Evolutionary conservation across 2,113 vertebrate species (phyloP).

Genomic region (Apteryx owenii): DNA sequence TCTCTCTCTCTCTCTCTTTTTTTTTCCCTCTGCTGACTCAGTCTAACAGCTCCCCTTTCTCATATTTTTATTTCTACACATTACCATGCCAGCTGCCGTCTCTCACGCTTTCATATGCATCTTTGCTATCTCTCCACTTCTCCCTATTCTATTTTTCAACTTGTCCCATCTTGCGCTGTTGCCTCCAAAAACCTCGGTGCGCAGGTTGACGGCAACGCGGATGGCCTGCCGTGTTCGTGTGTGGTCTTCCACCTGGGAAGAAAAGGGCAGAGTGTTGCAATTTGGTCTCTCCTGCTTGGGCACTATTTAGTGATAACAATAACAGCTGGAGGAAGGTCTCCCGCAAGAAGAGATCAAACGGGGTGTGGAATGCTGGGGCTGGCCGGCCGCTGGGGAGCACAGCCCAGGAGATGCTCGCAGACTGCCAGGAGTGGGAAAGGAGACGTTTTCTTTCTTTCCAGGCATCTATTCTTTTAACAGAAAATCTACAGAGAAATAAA

Average conservation of each 20-base stretch:
- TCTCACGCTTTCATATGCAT: not conserved
- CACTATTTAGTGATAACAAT: not conserved
- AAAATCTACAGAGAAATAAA: not conserved
- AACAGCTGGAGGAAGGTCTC: not conserved
- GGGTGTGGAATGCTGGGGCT: not conserved
- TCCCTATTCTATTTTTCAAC: not conserved
- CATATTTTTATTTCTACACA: not conserved
- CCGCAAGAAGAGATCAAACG: not conserved
- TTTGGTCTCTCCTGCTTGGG: not conserved
- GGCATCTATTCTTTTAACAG: not conserved
- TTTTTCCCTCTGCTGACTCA: not conserved
- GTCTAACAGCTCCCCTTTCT: not conserved
- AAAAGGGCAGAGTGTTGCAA: not conserved
- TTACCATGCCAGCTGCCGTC: not conserved
- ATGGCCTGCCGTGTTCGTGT: not conserved
- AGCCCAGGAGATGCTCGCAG: not conserved
- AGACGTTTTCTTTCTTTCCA: not conserved
- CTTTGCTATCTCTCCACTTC: accelerated
- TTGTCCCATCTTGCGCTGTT: not conserved
- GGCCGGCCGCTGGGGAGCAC: not conserved
- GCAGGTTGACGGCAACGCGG: not conserved
- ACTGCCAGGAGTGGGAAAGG: not conserved
- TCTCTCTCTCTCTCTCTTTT: accelerated
- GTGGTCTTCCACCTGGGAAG: constrained; percentile 49
- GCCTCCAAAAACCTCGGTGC: not conserved